phyloP scores from a whole-genome alignment of 2,888 invertebrate genomes.

The Ephialtes manifestator region DNA sequence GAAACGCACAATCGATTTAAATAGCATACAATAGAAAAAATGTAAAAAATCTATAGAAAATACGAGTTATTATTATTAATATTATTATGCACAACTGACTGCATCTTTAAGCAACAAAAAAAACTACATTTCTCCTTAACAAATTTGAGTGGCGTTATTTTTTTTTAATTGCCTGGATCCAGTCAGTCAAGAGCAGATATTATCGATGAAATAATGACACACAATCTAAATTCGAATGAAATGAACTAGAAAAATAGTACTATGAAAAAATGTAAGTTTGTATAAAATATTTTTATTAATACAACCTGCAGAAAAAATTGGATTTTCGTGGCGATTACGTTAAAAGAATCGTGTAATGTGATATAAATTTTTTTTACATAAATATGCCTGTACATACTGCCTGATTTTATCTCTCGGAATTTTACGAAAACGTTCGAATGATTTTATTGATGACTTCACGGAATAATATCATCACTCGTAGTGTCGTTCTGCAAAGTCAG shows the following conservation, averaged over 20 bases:
- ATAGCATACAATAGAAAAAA: slow-evolving; percentile 1
- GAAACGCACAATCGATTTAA: slow-evolving; percentile 27
- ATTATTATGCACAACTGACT: not conserved
- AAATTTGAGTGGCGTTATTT: not conserved
- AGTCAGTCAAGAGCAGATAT: not conserved
- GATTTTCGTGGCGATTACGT: not conserved
- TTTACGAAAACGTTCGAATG: not conserved
- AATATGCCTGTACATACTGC: not conserved
- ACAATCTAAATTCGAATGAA: not conserved
- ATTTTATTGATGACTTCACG: not conserved
- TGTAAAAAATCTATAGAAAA: not conserved
- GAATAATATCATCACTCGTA: not conserved
- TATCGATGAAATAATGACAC: not conserved
- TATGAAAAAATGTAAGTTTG: not conserved
- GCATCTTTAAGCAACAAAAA: not conserved
- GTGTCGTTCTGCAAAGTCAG: not conserved
- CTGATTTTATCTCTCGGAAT: not conserved
- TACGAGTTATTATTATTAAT: not conserved
- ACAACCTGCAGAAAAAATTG: not conserved
- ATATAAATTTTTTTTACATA: not conserved
- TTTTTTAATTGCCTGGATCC: not conserved
- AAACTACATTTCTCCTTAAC: not conserved
- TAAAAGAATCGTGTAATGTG: not conserved
- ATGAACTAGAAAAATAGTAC: not conserved
- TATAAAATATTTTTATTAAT: not conserved